Conservation (phyloP, 2,888 invertebrate species). For the Agriopis marginaria region DNA sequence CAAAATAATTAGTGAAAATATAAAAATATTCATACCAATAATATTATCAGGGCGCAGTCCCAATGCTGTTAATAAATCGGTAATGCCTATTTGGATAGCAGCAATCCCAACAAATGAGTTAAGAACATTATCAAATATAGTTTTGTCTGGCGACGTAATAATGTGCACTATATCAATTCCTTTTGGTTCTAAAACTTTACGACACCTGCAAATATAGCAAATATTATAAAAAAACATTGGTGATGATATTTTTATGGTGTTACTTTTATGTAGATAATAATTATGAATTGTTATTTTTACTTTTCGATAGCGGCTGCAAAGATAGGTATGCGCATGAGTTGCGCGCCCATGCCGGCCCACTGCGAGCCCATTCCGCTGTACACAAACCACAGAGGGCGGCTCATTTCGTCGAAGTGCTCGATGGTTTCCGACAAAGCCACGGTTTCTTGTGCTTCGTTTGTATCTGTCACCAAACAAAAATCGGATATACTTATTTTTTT, state of each 20-base stretch:
- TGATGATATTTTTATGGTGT: neutral
- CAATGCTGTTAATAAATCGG: slow-evolving; percentile 73
- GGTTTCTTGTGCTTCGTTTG: slow-evolving; percentile 58
- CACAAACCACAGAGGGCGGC: slow-evolving; percentile 88
- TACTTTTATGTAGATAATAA: too few species aligned
- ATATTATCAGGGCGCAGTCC: slow-evolving; percentile 91
- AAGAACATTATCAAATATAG: slow-evolving; percentile 85
- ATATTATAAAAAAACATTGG: neutral
- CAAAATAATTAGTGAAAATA: too few species aligned
- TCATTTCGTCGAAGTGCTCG: slow-evolving; percentile 62
- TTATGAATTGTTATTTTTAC: slow-evolving; percentile 46
- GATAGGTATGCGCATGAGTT: slow-evolving; percentile 87
- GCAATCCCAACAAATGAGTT: slow-evolving; percentile 92
- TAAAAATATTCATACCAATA: slow-evolving; percentile 84
- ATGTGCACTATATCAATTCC: slow-evolving; percentile 89
- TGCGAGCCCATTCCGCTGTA: slow-evolving; percentile 91
- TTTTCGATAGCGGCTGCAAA: slow-evolving; percentile 85
- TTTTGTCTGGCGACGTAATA: slow-evolving; percentile 87
- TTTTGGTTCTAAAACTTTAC: slow-evolving; percentile 85
- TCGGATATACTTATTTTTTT: neutral
- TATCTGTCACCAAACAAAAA: slow-evolving; percentile 48
- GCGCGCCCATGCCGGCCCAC: slow-evolving; percentile 89
- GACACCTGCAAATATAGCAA: slow-evolving; percentile 70
- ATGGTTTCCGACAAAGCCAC: slow-evolving; percentile 55
- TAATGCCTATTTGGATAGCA: slow-evolving; percentile 87